Evolutionary conservation across 2,113 vertebrate genomes (phyloP).

Genomic region (Pipra filicauda): DNA sequence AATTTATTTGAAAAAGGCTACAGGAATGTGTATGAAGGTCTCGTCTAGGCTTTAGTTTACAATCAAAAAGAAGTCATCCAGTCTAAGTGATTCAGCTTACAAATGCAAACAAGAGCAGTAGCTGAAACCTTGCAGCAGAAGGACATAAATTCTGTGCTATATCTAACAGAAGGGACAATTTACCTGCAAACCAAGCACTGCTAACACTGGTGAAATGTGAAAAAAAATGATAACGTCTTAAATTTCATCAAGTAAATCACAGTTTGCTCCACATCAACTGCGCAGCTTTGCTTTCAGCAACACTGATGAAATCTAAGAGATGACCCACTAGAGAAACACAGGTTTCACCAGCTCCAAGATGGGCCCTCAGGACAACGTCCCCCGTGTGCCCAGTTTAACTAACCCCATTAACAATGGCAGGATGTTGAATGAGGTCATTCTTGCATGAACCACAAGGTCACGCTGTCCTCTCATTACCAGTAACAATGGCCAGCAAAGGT

Average conservation of each 20-base stretch:
- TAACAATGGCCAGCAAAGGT: background rate
- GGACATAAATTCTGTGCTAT: background rate
- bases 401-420: slow-evolving; percentile 51
- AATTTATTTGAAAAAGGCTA: background rate
- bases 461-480: slow-evolving; percentile 34
- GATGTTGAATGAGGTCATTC: slow-evolving; percentile 54
- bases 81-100: background rate
- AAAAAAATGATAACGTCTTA: background rate
- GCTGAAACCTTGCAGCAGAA: background rate
- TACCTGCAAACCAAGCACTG: background rate
- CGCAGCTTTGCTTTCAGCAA: background rate
- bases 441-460: slow-evolving; percentile 14
- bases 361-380: slow-evolving; percentile 24
- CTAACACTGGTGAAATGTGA: background rate
- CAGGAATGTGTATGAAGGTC: background rate
- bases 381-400: background rate
- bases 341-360: background rate
- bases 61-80: background rate
- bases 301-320: background rate
- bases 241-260: background rate
- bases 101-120: background rate
- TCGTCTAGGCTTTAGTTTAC: background rate
- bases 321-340: background rate
- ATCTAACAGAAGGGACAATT: background rate
- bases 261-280: background rate